A percentile compares a stretch with the other conserved stretches of the same genome.
Evolutionary conservation across 2,113 vertebrate species (phyloP).

Genomic region (Ibidorhyncha struthersii): DNA sequence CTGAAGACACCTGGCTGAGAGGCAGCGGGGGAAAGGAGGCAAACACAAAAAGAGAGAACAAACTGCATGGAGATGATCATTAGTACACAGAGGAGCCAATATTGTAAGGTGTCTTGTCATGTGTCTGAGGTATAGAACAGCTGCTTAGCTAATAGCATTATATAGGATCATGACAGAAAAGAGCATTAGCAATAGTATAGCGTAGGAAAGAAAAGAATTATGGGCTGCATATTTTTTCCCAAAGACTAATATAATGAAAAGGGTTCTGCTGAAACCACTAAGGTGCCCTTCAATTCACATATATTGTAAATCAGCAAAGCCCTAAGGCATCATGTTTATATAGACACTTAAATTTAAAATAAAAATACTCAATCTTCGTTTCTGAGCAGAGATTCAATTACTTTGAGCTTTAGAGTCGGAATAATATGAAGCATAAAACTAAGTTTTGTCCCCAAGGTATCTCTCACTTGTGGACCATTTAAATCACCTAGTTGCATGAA

Average conservation of each 20-base stretch:
- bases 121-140: constrained; percentile 45
- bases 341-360: constrained; percentile 77
- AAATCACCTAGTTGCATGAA: constrained; percentile 68
- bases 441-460: constrained; percentile 70
- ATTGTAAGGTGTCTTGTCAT: neutral
- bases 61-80: neutral
- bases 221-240: constrained; percentile 21
- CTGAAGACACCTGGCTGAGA: neutral
- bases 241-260: constrained; percentile 68
- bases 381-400: constrained; percentile 74
- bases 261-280: constrained; percentile 52
- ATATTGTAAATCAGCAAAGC: constrained; percentile 68
- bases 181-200: constrained; percentile 45
- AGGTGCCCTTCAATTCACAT: constrained; percentile 49
- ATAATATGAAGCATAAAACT: constrained; percentile 64
- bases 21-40: neutral
- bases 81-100: neutral
- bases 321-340: constrained; percentile 71
- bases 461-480: constrained; percentile 67
- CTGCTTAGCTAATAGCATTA: constrained; percentile 63
- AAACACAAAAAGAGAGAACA: neutral
- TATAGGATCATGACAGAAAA: constrained; percentile 36
- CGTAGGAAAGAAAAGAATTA: constrained; percentile 58
- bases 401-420: constrained; percentile 70
- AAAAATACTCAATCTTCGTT: constrained; percentile 75